Evolutionary conservation across 2,797 vertebrate genomes (phyloP).

Genomic region (Chelon auratus): DNA sequence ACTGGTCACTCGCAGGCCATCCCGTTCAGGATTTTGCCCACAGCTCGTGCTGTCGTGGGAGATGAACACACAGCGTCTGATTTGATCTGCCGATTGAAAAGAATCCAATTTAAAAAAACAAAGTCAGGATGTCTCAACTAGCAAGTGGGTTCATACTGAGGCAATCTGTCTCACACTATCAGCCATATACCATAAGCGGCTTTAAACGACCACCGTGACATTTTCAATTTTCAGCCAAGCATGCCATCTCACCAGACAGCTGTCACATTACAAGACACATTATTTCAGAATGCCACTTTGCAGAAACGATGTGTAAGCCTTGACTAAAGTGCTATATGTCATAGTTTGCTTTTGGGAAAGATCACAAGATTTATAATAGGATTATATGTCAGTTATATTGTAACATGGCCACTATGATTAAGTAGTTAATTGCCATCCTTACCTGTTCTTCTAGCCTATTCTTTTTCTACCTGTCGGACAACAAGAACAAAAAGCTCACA

Average conservation of each 20-base stretch:
- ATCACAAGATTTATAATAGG: not conserved
- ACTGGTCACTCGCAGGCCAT: slow-evolving; percentile 31
- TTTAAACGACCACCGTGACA: slow-evolving; percentile 57
- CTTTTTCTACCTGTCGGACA: too few species aligned
- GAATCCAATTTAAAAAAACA: slow-evolving; percentile 63
- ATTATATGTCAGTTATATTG: slow-evolving; percentile 8
- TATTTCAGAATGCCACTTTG: slow-evolving; percentile 47
- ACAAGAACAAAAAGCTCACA: too few species aligned
- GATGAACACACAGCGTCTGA: slow-evolving; percentile 42
- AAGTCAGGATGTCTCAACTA: slow-evolving; percentile 54
- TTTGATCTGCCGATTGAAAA: slow-evolving; percentile 53
- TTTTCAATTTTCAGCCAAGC: slow-evolving; percentile 63
- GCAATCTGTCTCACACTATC: slow-evolving; percentile 51
- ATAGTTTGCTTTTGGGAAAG: slow-evolving; percentile 14
- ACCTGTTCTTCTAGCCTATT: too few species aligned
- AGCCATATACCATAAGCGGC: slow-evolving; percentile 47
- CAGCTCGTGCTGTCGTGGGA: slow-evolving; percentile 39
- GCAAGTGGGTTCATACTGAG: slow-evolving; percentile 49
- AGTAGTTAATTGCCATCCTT: not conserved
- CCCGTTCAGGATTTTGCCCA: slow-evolving; percentile 18
- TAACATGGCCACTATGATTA: not conserved
- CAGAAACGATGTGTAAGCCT: slow-evolving; percentile 34
- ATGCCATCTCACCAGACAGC: slow-evolving; percentile 53
- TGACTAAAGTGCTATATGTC: slow-evolving; percentile 26
- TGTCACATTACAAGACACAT: slow-evolving; percentile 53